Conservation (phyloP, 2,797 vertebrate genomes). For the Gadopsis marmoratus region DNA sequence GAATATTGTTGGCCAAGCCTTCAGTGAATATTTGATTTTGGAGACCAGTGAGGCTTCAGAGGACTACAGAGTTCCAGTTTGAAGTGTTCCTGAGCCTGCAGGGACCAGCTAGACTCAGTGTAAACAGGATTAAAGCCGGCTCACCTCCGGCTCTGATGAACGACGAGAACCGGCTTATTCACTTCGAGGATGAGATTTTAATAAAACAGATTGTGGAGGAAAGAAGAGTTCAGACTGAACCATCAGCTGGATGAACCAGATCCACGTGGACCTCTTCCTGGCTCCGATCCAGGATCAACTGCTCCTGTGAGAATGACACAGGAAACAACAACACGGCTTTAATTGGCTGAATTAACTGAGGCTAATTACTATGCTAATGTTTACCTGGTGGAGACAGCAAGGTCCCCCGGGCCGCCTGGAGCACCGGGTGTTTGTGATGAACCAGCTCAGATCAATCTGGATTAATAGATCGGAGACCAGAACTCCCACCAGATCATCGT, state of each 20-base stretch:
- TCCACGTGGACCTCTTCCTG: slow-evolving; percentile 16
- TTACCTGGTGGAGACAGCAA: slow-evolving; percentile 42
- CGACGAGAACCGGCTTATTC: background rate
- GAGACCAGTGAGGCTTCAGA: background rate
- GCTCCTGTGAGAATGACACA: background rate
- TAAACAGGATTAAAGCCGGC: slow-evolving; percentile 27
- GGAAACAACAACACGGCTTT: slow-evolving; percentile 40
- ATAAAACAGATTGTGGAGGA: background rate
- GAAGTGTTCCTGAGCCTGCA: background rate
- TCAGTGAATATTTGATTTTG: background rate
- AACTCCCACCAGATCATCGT: background rate
- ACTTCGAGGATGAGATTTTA: background rate
- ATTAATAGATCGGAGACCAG: slow-evolving; percentile 52
- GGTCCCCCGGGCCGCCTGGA: slow-evolving; percentile 7
- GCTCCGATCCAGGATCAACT: slow-evolving; percentile 38
- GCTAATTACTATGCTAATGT: slow-evolving; percentile 69
- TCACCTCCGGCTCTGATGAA: slow-evolving; percentile 17
- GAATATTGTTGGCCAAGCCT: background rate
- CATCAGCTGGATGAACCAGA: background rate
- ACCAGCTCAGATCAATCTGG: slow-evolving; percentile 22
- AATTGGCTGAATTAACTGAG: slow-evolving; percentile 49
- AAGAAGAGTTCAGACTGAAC: background rate
- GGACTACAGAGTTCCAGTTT: background rate
- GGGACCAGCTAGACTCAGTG: background rate
- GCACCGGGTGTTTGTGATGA: background rate